Base-by-base conservation (phyloP, 2,888 invertebrate genomes). In the Chloroclysta siterata region DNA sequence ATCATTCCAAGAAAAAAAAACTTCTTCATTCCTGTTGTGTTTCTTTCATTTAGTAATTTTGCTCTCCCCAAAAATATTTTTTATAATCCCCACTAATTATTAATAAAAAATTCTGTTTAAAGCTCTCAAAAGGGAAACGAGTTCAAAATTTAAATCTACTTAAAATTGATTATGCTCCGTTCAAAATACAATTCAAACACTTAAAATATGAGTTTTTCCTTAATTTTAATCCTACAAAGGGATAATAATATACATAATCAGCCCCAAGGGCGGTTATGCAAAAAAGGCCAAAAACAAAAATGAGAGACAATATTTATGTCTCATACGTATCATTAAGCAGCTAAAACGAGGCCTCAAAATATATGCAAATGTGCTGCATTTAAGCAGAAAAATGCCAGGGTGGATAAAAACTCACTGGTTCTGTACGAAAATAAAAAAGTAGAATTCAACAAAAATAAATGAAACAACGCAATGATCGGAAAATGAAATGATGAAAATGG, bases 271-370 rank as follows among this genome's bases (percentile, higher is more conserved):
- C 70, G 79, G 79, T 85, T 85, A 87, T 83, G 85, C 77, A 80
- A 81, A 88, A 69, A 54, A 80, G 75, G 71, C 70, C 65, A 62
- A 71, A 77, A 73, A 72, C 69, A 78, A 81, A 83, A 84, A 82
- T 72, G 79, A 79, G 80, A 81, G 81, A 84, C 83, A 84, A 85
- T 88, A 88, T 88, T 88, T 87, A 88, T 88, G 78, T 76, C 84
- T 81, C 82, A 76, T 78, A 84, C 88, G 88, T 83, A 75, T 81
- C 88, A 88, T 88, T 89, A 85, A 85, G 83, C 88, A 85, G 80
- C 75, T 75, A 78, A 86, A 83, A 81, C 78, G 84, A 84, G 82
- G 77, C 83, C 85, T 78, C 87, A 82, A 85, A 86, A 78, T 85
- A 76, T 83, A 87, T 88, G 88, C 87, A 88, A 88, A 88, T 87